These are phyloP conservation scores for Coelinius sp. DNA, from an alignment of 2,888 invertebrate genomes.

Conservation along the genomic window DNA sequence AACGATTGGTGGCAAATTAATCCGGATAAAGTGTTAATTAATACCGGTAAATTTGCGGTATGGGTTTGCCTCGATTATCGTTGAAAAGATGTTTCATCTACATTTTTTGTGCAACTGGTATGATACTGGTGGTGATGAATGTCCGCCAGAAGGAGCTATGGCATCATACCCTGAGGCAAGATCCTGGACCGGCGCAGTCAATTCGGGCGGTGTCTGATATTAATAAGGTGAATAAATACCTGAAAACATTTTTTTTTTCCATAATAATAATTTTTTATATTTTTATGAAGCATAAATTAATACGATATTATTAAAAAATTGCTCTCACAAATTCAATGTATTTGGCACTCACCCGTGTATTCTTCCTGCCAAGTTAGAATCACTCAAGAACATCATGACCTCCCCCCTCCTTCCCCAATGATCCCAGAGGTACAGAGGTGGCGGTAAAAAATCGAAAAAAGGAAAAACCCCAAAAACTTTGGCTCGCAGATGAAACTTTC, in stretches of 20 bases:
- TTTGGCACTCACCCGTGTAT: constrained; percentile 16
- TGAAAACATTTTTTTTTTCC: no score
- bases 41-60: constrained; percentile 48
- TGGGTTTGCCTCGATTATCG: constrained; percentile 75
- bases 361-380: not conserved
- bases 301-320: not conserved
- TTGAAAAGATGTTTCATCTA: constrained; percentile 75
- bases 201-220: constrained; percentile 49
- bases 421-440: not conserved
- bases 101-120: constrained; percentile 72
- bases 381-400: not conserved
- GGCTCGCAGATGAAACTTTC: constrained; percentile 60
- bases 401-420: not conserved
- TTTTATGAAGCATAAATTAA: no score
- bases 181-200: constrained; percentile 55
- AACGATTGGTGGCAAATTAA: constrained; percentile 7
- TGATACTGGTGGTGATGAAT: constrained; percentile 73
- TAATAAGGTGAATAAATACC: constrained; percentile 56
- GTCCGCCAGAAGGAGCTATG: constrained; percentile 69
- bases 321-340: not conserved
- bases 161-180: constrained; percentile 63
- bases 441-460: constrained; percentile 8
- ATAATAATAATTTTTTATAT: no score
- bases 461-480: constrained; percentile 45
- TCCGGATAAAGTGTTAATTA: constrained; percentile 47